These are phyloP conservation scores for Paramormyrops hopkinsi DNA, from an alignment of 2,797 vertebrate genomes.

Conservation along the genomic window DNA sequence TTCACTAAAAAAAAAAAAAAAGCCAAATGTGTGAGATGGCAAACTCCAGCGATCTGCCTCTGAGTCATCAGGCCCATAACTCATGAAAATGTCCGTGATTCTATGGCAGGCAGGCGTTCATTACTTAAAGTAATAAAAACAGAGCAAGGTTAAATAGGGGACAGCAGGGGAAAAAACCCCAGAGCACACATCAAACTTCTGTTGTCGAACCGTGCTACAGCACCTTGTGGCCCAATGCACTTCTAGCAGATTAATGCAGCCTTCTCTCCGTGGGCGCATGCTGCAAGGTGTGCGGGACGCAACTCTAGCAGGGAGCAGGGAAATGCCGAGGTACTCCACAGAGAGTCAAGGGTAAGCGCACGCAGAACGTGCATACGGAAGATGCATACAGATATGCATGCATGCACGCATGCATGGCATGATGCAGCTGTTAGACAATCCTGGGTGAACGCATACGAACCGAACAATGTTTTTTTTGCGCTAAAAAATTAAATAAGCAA, in stretches of 20 bases:
- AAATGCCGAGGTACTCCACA: not conserved
- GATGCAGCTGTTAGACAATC: not conserved
- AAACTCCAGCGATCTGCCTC: not conserved
- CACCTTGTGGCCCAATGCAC: not conserved
- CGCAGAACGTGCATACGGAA: not conserved
- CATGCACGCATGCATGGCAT: not conserved
- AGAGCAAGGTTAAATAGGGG: not conserved
- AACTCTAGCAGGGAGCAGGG: not conserved
- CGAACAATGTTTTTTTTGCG: not conserved
- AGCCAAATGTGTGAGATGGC: not conserved
- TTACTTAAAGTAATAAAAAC: slow-evolving; percentile 15
- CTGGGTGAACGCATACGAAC: not conserved
- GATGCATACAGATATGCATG: not conserved
- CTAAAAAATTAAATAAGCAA: not conserved
- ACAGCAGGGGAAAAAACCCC: not conserved
- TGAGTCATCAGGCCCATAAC: slow-evolving; percentile 18
- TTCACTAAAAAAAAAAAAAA: not conserved
- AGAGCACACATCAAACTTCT: not conserved
- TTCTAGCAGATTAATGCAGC: not conserved
- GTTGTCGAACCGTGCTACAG: not conserved
- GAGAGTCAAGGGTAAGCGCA: not conserved
- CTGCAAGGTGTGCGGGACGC: not conserved
- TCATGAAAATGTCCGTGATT: slow-evolving; percentile 8
- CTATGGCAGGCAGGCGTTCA: not conserved
- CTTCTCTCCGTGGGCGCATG: not conserved